phyloP scores from a whole-genome alignment of 2,113 vertebrate genomes.

The Tenebrosternarchus preto region DNA sequence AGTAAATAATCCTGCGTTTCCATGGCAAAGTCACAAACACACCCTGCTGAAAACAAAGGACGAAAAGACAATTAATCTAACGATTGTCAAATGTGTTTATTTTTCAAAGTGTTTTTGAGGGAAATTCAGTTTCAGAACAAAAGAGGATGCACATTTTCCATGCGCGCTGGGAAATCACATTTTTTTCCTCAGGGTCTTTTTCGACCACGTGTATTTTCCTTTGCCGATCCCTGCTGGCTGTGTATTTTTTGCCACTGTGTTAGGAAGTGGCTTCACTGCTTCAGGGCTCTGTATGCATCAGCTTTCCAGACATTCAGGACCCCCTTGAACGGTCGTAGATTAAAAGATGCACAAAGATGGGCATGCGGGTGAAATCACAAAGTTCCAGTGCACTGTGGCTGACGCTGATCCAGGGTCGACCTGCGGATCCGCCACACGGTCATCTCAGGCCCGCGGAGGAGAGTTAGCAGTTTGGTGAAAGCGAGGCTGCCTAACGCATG shows the following conservation, averaged over 20 bases:
- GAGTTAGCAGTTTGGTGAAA: constrained; percentile 53
- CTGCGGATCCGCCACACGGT: too few relatives aligned
- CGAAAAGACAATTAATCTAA: constrained; percentile 79
- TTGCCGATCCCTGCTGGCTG: constrained; percentile 66
- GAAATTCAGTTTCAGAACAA: constrained; percentile 78
- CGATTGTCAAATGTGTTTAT: constrained; percentile 82
- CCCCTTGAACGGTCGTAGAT: too few relatives aligned
- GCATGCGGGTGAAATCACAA: constrained; percentile 1
- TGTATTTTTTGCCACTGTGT: constrained; percentile 71
- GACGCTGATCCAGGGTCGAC: not conserved
- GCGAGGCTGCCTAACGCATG: too few relatives aligned
- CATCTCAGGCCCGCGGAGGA: constrained; percentile 71
- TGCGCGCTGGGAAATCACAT: constrained; percentile 72
- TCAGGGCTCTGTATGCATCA: constrained; percentile 71
- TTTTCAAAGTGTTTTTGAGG: constrained; percentile 77
- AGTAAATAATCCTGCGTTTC: constrained; percentile 82
- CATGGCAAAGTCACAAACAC: constrained; percentile 82
- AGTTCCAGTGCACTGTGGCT: not conserved
- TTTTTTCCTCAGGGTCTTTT: constrained; percentile 61
- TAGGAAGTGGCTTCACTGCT: constrained; percentile 74
- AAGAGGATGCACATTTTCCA: constrained; percentile 70
- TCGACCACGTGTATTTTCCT: constrained; percentile 70
- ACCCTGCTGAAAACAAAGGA: constrained; percentile 69
- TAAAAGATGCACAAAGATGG: constrained; percentile 10
- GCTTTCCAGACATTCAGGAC: constrained; percentile 59